Base-by-base conservation (phyloP, 2,113 vertebrate genomes). In the Coregonus clupeaformis region DNA sequence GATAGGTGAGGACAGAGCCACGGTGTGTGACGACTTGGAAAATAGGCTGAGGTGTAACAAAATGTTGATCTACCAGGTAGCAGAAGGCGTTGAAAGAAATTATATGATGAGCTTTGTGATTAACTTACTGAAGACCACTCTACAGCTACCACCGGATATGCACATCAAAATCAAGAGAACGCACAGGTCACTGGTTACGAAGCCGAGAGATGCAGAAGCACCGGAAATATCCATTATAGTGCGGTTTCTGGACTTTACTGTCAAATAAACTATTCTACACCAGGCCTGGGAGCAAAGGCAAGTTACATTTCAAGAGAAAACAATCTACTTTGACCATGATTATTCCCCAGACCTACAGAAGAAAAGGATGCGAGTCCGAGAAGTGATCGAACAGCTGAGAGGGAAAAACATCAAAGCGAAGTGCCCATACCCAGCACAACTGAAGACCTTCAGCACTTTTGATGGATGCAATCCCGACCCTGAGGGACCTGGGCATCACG, bases 361-460 rank as follows among this genome's bases (percentile, higher is more conserved):
- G 52, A 72, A 62, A 14, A 62, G 57, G 14, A 5, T 9, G 30
- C 22, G n/a, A 27, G 62, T 72, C 24, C 49, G 32, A 9, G 70
- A 52, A 14, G 63, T 68, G 20, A 67, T 77, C n/a, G 59, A 77
- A 22, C 76, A 67, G 24, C 29, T 77, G 18, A 27, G 59, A 29
- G 69, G 72, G 30, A 67, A 77, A 32, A 32, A 67, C 29, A 45
- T 75, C n/a, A 49, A 62, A 52, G 67, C 55, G 6, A 45, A 36
- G 7, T 36, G 36, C 36, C 36, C 7, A 36, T 36, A 36, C 7
- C 36, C 36, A 36, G 36, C 36, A 6, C 36, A 36, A 36, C 36
- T 36, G 36, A 36, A 36, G 32, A 13, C 68, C 49, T 29, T 57
- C 14, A n/a, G 16, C 4, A 57, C 14, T 57, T 57, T 14, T 57